phyloP scores from a whole-genome alignment of 2,888 invertebrate genomes.

The Dermolepida albohirtum region DNA sequence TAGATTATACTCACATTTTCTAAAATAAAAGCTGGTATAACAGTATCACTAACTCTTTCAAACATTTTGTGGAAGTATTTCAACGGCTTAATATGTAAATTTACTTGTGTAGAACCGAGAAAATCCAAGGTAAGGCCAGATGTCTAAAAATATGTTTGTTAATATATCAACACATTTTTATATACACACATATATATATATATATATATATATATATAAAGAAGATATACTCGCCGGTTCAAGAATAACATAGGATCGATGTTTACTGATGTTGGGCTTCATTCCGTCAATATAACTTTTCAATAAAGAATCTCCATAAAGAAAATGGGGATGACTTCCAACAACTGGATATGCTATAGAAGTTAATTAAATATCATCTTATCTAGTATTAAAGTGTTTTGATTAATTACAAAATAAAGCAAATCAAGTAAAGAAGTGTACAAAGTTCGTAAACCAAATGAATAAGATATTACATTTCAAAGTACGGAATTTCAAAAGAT shows the following conservation, averaged over 20 bases:
- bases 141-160: slow-evolving; percentile 61
- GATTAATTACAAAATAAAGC: no score
- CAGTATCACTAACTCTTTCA: slow-evolving; percentile 69
- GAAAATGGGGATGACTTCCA: slow-evolving; percentile 80
- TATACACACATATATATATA: no score
- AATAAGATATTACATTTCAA: no score
- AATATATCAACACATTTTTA: not conserved
- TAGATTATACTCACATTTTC: slow-evolving; percentile 73
- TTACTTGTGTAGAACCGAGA: slow-evolving; percentile 75
- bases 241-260: slow-evolving; percentile 75
- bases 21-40: slow-evolving; percentile 78
- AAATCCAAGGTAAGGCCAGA: slow-evolving; percentile 76
- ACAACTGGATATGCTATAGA: slow-evolving; percentile 69
- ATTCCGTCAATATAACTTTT: slow-evolving; percentile 73
- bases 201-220: no score
- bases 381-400: no score
- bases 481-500: no score
- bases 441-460: no score
- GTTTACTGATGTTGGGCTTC: slow-evolving; percentile 71
- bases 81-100: slow-evolving; percentile 71
- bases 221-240: slow-evolving; percentile 73
- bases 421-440: no score
- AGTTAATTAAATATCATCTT: no score
- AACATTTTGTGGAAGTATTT: slow-evolving; percentile 67
- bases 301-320: slow-evolving; percentile 68